Base-by-base conservation (phyloP, 2,113 vertebrate genomes). In the Etia nguti region DNA sequence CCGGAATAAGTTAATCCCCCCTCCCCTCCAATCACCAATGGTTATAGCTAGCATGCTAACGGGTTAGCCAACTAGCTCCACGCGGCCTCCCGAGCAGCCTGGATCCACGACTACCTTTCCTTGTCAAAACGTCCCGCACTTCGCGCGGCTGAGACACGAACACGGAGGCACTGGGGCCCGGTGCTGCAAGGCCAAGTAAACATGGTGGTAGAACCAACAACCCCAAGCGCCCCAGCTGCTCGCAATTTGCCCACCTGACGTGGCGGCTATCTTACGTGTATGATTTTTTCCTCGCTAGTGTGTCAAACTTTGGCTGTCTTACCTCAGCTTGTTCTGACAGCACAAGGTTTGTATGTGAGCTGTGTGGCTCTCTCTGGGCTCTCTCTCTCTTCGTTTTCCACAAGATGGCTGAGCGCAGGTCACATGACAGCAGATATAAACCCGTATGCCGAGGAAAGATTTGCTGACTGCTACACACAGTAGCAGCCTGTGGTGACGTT, bases 281-380 rank as follows among this genome's bases (percentile, higher is more conserved):
- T 36, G 68, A 8, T 26, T 84, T 75, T 52, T 48, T 81, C 62
- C 65, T 46, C 81, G 79, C 82, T 81, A 88, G 84, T 91, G 84
- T 92, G 86, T 86, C 83, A 83, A 90, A 92, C 89, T 86, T 90
- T 91, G 90, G 92, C 95, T 96, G 96, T 95, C 96, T 97, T 97
- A 97, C 96, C 96, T 97, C 95, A 91, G 92, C 94, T 96, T 94
- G 94, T 90, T 96, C 88, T 96, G 96, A 97, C 96, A 97, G 96
- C 94, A 95, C 94, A 94, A 88, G 95, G 93, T 96, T 96, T 96
- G 94, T 96, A 92, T 95, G 92, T 96, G 95, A 96, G 92, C 94
- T 95, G 92, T 94, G 92, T 94, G 86, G 90, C 92, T 94, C 86
- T 90, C 86, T 90, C 82, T 89, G 59, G 50, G 24, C 77, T 86